Base-by-base conservation (phyloP, 2,113 vertebrate genomes). In the Macrotus californicus region DNA sequence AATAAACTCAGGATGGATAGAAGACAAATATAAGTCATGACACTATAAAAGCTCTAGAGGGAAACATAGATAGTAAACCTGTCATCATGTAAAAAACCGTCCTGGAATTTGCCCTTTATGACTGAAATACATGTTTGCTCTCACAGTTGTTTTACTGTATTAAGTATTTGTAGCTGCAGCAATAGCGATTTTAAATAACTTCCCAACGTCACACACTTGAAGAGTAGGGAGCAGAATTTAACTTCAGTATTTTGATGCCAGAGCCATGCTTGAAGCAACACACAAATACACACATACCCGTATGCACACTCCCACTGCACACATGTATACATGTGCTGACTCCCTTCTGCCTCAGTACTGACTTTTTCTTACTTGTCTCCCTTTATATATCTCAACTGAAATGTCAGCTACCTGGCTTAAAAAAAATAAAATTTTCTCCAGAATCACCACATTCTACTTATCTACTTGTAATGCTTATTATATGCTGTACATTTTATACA, bases 61-160 rank as follows among this genome's bases (percentile, higher is more conserved):
- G 31, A 64, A 64, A 64, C 59, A 64, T 31, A 64, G 26, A 5
- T 13, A 64, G 26, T 56, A 72, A 72, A 18, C 34, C 6, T 56
- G 52, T 90, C 15, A 70, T 87, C 21, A 73, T 50, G 73, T 59
- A 7, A 59, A 91, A 77, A 79, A 29, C 7, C 21, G 26, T 52
- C n/a, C 26, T 64, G 48, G 4, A n/a, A 50, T 0, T 83, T 91
- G 11, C 29, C 26, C 16, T 83, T 79, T 34, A 72, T 9, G 39
- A 34, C 5, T 3, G 8, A 88, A 41, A 8, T 15, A 72, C 4
- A 7, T 3, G 1, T 36, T 15, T 43, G 8, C 1, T 46, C 14
- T 95, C 34, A 36, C 2, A 21, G 5, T 29, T 83, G 43, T 39
- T n/a, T n/a, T 39, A 95, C 41, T 43, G 46, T 41, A 48, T 48